Conservation (phyloP, 2,797 vertebrate genomes). For the Leuciscus waleckii region DNA sequence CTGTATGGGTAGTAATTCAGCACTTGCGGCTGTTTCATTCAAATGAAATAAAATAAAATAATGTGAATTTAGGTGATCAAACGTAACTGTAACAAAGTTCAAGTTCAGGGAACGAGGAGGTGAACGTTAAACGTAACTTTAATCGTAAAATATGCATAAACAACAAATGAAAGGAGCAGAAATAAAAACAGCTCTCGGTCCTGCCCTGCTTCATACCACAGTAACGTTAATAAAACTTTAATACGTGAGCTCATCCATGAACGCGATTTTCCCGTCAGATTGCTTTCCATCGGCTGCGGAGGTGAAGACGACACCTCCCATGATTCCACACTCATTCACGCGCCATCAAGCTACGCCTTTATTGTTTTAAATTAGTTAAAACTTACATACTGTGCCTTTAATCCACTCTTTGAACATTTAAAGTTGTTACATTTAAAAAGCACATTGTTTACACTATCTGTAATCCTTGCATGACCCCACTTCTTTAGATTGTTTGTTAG, state of each 20-base stretch:
- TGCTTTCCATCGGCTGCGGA: not conserved
- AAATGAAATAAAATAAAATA: not conserved
- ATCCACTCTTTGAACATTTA: not conserved
- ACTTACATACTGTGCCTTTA: not conserved
- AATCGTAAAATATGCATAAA: not conserved
- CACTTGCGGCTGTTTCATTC: not conserved
- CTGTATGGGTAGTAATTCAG: no score
- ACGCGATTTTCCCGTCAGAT: not conserved
- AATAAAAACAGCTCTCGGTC: not conserved
- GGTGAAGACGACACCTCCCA: not conserved
- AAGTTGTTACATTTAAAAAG: not conserved
- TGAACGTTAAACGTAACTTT: not conserved
- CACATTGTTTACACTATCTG: not conserved
- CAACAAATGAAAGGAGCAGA: not conserved
- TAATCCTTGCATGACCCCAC: constrained; percentile 1
- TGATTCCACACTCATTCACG: not conserved
- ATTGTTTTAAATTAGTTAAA: not conserved
- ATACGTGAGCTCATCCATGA: not conserved
- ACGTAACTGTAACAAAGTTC: not conserved
- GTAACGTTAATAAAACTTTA: not conserved
- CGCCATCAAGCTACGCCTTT: not conserved
- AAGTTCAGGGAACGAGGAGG: not conserved
- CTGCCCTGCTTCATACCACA: not conserved
- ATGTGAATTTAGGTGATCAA: not conserved
- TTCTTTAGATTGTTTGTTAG: not conserved